Conservation (phyloP, 2,797 vertebrate species). For the Pteronotus mesoamericanus region DNA sequence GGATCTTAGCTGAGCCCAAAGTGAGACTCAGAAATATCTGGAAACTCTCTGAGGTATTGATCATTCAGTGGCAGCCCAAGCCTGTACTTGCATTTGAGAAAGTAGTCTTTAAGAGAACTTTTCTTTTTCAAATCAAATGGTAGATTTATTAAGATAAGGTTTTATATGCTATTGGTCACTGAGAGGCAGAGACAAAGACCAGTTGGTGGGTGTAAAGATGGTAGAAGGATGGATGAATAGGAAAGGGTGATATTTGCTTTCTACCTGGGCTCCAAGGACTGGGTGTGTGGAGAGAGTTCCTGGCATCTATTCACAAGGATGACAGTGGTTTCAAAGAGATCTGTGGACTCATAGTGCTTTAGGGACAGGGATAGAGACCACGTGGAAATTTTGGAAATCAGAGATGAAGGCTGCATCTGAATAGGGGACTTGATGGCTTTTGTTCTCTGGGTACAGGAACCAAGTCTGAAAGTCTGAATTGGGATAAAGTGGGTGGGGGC, state of each 20-base stretch:
- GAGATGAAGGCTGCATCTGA: not conserved
- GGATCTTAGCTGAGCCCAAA: not conserved
- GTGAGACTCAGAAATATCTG: not conserved
- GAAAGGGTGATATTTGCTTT: not conserved
- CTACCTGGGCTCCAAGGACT: not conserved
- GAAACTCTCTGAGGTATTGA: not conserved
- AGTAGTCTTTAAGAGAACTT: not conserved
- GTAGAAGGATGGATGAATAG: not conserved
- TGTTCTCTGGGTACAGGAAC: not conserved
- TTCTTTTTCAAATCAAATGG: not conserved
- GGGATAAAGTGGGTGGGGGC: not conserved
- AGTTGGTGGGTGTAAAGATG: not conserved
- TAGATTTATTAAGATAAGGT: not conserved
- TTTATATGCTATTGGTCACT: not conserved
- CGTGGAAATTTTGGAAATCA: not conserved
- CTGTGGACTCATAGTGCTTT: not conserved
- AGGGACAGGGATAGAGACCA: not conserved
- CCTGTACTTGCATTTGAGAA: not conserved
- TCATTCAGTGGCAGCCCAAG: not conserved
- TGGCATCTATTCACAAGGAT: not conserved
- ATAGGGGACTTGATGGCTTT: not conserved
- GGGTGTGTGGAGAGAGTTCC: not conserved
- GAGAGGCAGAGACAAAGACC: not conserved
- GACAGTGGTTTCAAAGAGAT: not conserved
- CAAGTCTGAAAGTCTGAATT: not conserved